Base-by-base conservation (phyloP, 92 coral and sea anemone genomes). In the Anthopleura xanthogrammica region DNA sequence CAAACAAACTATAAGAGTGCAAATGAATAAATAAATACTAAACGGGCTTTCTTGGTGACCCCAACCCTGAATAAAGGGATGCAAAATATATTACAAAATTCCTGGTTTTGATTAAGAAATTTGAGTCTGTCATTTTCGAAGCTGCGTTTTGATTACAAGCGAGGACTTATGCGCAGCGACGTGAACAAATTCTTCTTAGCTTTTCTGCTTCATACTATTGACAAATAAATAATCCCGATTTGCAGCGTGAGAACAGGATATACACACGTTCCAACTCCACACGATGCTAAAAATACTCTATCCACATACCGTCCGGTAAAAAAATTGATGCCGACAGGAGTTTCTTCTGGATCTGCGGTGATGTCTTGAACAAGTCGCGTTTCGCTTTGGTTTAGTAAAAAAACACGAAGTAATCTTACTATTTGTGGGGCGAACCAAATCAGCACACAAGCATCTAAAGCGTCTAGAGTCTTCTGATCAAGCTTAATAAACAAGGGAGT, bases 401-500 rank as follows among this genome's bases (percentile, higher is more conserved):
- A 62, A 36, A 36, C 74, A 5, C 29, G 36, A 64, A 64, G 72
- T n/a, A 62, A 62, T 7, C 70, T 62, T 62, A 3, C 17, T 6
- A 12, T 62, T n/a, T 4, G 8, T 10, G 11, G 29, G 13, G 70
- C 24, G 29, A 62, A 62, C 70, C 70, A 68, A 68, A 11, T 11
- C 42, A 7, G 74, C 5, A 36, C 42, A 29, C 41, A 36, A 29
- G 41, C 4, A 29, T 3, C 0, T 4, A 36, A 68, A 68, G 74
- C 74, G 74, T 68, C 74, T 68, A 68, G 74, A 36, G 16, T 68
- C 41, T 68, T 68, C 74, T 68, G 36, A 23, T 65, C 72, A n/a
- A 68, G 74, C 29, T 68, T 68, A 68, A 24, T 36, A 29, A 68
- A 68, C 36, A 68, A 68, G 74, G 74, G 74, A 68, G 74, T 68